phyloP scores from a whole-genome alignment of 2,113 vertebrate genomes.

The Vulpes lagopus region DNA sequence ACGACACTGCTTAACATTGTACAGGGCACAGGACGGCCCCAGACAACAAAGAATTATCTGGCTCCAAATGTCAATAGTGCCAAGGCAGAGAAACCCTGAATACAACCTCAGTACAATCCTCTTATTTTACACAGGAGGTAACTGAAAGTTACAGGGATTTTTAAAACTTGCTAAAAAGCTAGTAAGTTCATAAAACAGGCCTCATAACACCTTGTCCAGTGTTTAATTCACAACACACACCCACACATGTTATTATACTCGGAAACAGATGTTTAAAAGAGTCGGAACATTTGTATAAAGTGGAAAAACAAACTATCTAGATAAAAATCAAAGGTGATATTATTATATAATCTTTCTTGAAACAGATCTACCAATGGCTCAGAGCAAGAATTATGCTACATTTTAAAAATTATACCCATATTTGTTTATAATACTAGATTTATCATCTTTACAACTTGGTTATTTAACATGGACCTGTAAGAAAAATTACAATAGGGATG shows the following conservation, averaged over 20 bases:
- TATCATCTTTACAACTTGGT: constrained; percentile 6
- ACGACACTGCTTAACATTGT: not conserved
- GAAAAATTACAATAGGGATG: constrained; percentile 10
- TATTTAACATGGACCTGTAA: not conserved
- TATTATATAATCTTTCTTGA: constrained; percentile 19
- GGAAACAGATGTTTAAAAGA: constrained; percentile 46
- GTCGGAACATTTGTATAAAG: not conserved
- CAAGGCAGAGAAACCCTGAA: not conserved
- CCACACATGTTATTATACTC: not conserved
- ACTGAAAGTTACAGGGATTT: constrained; percentile 6
- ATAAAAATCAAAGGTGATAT: constrained; percentile 32
- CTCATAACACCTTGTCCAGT: constrained; percentile 7
- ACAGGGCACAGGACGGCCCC: not conserved
- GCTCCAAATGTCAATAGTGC: not conserved
- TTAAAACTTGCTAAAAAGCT: constrained; percentile 45
- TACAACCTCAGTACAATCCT: not conserved
- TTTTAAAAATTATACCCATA: not conserved
- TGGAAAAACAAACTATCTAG: constrained; percentile 52
- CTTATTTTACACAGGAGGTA: constrained; percentile 17
- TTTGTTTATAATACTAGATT: constrained; percentile 46
- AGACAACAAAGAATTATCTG: not conserved
- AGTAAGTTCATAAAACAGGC: not conserved
- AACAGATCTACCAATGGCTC: not conserved
- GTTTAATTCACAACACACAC: constrained; percentile 43
- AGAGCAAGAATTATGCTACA: constrained; percentile 44